Percentiles rank a stretch among this genome's conserved stretches.
Evolutionary conservation across 2,797 vertebrate species (phyloP).

Genomic region (Gambelia wislizenii): DNA sequence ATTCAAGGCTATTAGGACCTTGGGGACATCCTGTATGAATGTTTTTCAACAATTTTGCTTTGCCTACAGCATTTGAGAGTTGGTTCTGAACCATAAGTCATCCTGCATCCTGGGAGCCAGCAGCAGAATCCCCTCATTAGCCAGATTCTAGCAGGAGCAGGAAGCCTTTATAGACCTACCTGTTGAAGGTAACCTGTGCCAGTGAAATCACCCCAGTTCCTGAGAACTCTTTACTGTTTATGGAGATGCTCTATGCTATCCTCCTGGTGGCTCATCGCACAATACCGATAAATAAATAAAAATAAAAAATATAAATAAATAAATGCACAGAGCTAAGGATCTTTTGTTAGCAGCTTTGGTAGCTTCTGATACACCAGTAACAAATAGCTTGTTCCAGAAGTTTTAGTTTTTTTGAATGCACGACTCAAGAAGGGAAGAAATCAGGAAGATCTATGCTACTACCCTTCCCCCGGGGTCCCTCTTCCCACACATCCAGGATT

Average conservation of each 20-base stretch:
- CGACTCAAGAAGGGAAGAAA: neutral
- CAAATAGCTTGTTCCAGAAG: neutral
- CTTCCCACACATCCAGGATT: too few species aligned
- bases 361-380: neutral
- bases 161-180: neutral
- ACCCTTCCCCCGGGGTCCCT: too few species aligned
- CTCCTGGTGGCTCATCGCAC: neutral
- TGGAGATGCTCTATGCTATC: neutral
- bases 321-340: neutral
- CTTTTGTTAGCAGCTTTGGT: too few species aligned
- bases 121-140: neutral
- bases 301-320: too few species aligned
- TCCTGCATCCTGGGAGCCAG: too few species aligned
- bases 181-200: neutral
- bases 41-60: neutral
- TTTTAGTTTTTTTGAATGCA: neutral
- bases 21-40: neutral
- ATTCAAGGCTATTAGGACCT: neutral
- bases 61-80: neutral
- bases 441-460: neutral
- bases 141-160: neutral
- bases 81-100: neutral
- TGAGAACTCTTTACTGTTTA: neutral
- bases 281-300: too few species aligned
- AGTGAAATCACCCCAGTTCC: neutral